Percentiles rank a stretch among this genome's conserved stretches.
phyloP scores from a whole-genome alignment of 2,113 vertebrate genomes.

The Hippoglossus stenolepis region DNA sequence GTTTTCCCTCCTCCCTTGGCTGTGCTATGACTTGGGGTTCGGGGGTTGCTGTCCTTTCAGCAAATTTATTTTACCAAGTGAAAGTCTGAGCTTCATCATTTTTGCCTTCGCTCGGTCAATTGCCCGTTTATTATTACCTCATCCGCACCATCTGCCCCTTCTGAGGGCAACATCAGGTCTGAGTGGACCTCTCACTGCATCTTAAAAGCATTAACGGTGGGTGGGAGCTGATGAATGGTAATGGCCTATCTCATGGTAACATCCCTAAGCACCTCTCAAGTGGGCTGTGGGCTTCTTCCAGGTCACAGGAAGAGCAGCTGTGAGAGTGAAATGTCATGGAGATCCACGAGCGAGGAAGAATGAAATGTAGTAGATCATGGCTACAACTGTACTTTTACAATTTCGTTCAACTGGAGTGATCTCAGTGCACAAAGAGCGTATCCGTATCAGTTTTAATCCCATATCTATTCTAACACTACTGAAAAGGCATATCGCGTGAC shows the following conservation, averaged over 20 bases:
- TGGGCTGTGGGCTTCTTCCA: constrained; percentile 59
- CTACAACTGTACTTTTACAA: background rate
- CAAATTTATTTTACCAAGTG: constrained; percentile 74
- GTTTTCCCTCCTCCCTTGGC: constrained; percentile 47
- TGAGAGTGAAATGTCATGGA: constrained; percentile 64
- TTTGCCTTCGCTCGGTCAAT: constrained; percentile 71
- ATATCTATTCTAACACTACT: too few relatives aligned
- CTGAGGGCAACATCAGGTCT: constrained; percentile 66
- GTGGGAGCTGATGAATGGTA: constrained; percentile 80
- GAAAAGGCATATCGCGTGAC: too few relatives aligned
- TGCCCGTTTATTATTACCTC: constrained; percentile 80
- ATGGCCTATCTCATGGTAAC: constrained; percentile 69
- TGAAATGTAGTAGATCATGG: constrained; percentile 30
- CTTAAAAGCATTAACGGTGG: constrained; percentile 81
- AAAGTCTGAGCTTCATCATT: constrained; percentile 73
- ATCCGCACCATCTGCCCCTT: constrained; percentile 76
- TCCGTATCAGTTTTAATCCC: too few relatives aligned
- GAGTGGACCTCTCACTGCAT: constrained; percentile 73
- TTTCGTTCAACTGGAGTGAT: background rate
- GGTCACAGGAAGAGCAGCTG: constrained; percentile 62
- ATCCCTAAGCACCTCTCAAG: constrained; percentile 74
- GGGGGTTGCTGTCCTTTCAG: constrained; percentile 63
- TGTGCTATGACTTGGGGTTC: constrained; percentile 48
- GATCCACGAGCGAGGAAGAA: constrained; percentile 41
- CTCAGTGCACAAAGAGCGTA: too few relatives aligned